phyloP scores from a whole-genome alignment of 2,797 vertebrate genomes.

The Propithecus deckenii region DNA sequence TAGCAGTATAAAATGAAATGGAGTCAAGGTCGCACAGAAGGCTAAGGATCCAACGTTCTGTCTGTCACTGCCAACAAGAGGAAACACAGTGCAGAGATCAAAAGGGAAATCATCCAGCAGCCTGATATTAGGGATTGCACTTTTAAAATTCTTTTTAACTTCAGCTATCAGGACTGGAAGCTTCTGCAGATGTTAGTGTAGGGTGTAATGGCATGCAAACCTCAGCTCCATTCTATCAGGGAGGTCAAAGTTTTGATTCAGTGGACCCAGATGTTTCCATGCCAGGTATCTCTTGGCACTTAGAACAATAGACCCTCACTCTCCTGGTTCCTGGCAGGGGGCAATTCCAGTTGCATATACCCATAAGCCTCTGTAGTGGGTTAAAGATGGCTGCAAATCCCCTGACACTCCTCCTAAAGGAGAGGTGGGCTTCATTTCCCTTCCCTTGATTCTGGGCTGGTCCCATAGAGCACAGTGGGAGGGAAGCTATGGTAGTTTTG shows the following conservation, averaged over 20 bases:
- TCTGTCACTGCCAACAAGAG: conserved; percentile 9
- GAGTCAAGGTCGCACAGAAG: neutral
- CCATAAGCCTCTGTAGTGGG: neutral
- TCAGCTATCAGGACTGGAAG: neutral
- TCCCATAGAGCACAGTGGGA: neutral
- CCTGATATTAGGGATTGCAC: neutral
- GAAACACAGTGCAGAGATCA: conserved; percentile 2
- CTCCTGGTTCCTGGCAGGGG: neutral
- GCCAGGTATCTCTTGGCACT: neutral
- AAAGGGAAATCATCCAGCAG: conserved; percentile 34
- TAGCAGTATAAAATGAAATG: neutral
- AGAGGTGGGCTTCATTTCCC: neutral
- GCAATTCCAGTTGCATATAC: neutral
- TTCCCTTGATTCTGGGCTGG: neutral
- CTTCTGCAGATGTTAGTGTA: neutral
- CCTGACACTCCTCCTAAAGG: neutral
- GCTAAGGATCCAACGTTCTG: neutral
- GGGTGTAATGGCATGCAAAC: neutral
- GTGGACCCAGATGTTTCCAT: neutral
- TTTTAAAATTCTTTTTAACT: conserved; percentile 5
- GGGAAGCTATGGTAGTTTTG: neutral
- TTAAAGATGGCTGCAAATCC: neutral
- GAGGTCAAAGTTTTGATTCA: neutral
- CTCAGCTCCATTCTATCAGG: neutral
- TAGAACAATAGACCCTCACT: neutral